These are phyloP conservation scores for Anoplophora glabripennis DNA, from an alignment of 1,140 invertebrate genomes.

Conservation along the genomic window DNA sequence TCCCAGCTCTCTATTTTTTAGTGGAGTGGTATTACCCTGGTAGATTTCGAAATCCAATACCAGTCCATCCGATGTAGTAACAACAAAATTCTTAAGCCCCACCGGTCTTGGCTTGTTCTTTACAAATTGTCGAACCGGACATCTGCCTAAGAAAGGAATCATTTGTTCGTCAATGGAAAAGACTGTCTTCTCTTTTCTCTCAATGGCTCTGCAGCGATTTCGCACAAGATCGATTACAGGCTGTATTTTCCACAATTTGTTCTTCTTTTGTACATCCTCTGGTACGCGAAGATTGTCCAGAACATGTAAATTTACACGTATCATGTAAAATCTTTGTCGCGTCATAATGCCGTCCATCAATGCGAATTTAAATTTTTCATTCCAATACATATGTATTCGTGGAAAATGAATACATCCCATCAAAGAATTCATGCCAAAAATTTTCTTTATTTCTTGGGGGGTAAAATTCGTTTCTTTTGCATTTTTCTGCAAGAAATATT, in stretches of 20 bases:
- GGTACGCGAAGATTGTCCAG: neutral
- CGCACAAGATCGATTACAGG: neutral
- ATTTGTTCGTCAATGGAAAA: too few relatives aligned
- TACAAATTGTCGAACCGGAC: too few relatives aligned
- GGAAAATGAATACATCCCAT: constrained; percentile 2
- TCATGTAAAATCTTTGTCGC: neutral
- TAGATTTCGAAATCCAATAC: too few relatives aligned
- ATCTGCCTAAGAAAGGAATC: too few relatives aligned
- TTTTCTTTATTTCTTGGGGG: neutral
- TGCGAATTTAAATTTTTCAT: neutral
- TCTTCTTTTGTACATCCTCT: too few relatives aligned
- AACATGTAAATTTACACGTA: constrained; percentile 1
- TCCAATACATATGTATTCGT: constrained; percentile 2
- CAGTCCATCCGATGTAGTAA: too few relatives aligned
- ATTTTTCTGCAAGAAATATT: too few relatives aligned
- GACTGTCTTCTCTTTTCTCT: too few relatives aligned
- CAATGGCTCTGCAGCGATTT: constrained; percentile 6
- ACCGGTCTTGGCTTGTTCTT: constrained; percentile 2
- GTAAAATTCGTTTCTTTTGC: too few relatives aligned
- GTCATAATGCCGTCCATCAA: neutral
- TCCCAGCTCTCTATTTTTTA: constrained; percentile 12
- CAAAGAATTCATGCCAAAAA: neutral
- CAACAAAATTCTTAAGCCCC: too few relatives aligned
- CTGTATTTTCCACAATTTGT: too few relatives aligned
- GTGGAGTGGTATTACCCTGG: too few relatives aligned